Base-by-base conservation (phyloP, 2,797 vertebrate genomes). In the Alca torda region DNA sequence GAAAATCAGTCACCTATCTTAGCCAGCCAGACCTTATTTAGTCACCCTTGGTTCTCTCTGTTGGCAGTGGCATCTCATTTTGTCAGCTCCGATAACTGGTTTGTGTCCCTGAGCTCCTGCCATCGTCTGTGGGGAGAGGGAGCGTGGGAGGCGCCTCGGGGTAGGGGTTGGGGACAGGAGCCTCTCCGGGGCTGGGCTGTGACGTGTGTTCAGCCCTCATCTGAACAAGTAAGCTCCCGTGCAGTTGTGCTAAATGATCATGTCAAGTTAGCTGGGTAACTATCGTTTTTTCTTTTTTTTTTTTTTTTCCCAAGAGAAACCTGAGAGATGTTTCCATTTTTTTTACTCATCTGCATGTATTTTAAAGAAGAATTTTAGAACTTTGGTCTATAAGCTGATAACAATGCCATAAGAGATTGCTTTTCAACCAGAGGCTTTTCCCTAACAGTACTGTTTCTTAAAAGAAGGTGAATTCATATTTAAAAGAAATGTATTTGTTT, bases 1-100 rank as follows among this genome's bases (percentile, higher is more conserved):
- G 68, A 92, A 75, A 95, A 91, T 84, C 78, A 80, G 84, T 89
- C 76, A 80, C 78, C 82, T 92, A 18, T 93, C 87, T 75, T 65
- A 80, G 53, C 43, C 82, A 85, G 79, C 2, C 90, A 90, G 80
- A 50, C 63, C 51, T 82, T 79, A 59, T 60, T 94, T 82, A 82
- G 77, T 90, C 78, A 87, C 37, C 78, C 33, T 53, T 72, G 75
- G 16, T 43, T 87, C 53, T 59, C 35, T 83, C 35, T 64, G 1
- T 67, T 70, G 72, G 90, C 64, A 61, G 1, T 80, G 56, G 64
- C 75, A 74, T 74, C 78, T 93, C 75, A 41, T 93, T 89, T 91
- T 25, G 2, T 64, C 68, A 89, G n/a, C n/a, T 24, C 50, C 1
- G 11, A 16, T 79, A 70, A 70, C 43, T 39, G 53, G 11, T 53